Evolutionary conservation across 2,888 invertebrate species (phyloP), one percentile per base, ranked within the genome.

Genomic region (Microchrysa polita): DNA sequence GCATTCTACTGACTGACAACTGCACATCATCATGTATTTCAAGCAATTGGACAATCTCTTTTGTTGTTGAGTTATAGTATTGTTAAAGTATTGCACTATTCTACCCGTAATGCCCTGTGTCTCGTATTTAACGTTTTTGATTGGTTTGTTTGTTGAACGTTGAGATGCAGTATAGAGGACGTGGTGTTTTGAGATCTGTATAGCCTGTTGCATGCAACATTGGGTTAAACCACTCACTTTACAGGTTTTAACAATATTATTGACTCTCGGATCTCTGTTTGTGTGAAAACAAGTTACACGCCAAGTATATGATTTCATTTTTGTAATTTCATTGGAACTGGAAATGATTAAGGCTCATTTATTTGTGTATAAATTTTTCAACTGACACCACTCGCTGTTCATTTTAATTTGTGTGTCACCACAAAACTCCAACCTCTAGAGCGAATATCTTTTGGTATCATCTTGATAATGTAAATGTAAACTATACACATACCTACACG

Each of bases 261-360:
- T 48, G 48, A 48, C 14, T 60, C 61, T 34, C 27, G n/a, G n/a
- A n/a, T n/a, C n/a, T n/a, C n/a, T n/a, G n/a, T n/a, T n/a, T n/a
- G n/a, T n/a, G n/a, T 34, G 27, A 34, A 34, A 34, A 34, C 27
- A 34, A 34, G 27, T 34, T 34, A 34, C 27, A 5, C 10, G 14
- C 61, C 14, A 10, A 61, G 23, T 44, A 53, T n/a, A n/a, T 67
- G 67, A 67, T 67, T 67, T 67, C 53, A 67, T 67, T 2, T 67
- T 67, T 20, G 34, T n/a, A 67, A 48, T 22, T 67, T 67, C 67
- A 16, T 52, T 67, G 52, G 67, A 67, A 67, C 23, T 52, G n/a
- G 34, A 34, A 61, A 61, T 23, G 27, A 61, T 48, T 4, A 48
- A n/a, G n/a, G 4, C 12, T 48, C 16, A 48, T 34, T 34, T 34